Base-by-base conservation (phyloP, 2,888 invertebrate species). In the Cantharis lateralis region DNA sequence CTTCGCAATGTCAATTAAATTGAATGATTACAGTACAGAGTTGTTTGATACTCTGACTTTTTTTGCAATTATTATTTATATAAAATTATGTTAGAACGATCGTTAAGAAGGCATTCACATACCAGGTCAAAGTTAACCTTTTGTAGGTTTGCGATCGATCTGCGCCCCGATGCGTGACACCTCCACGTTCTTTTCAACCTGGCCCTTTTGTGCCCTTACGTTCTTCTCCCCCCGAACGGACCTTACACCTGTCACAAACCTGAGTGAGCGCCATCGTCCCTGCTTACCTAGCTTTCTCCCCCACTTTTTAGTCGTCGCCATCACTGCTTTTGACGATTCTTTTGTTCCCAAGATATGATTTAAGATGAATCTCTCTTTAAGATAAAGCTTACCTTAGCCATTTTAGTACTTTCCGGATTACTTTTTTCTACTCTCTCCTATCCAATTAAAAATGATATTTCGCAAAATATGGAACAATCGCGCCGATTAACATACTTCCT, bases 91-190 rank as follows among this genome's bases (percentile, higher is more conserved):
- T 71, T 71, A 71, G 62, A 62, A 63, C 71, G 72, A 71, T 72
- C 76, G 76, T 76, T 72, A 76, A 71, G 64, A 75, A 74, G 71
- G 62, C 68, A 74, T 75, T 75, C 63, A 73, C 62, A 71, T 71
- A 76, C 72, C 73, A 78, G 78, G 76, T 76, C 78, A 74, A 74
- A 76, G 78, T 78, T 72, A 78, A 73, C 78, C 77, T 77, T 79
- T 79, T 77, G 79, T 79, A 76, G 79, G 74, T 81, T 76, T 78
- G 74, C 83, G 82, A 84, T 84, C 84, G 83, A 81, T 83, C 82
- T 80, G 81, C 79, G 83, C 83, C 79, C 76, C 83, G 84, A 82
- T 83, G 84, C 84, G 84, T 84, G 84, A 83, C 84, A 84, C 84
- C 83, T 84, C 80, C 81, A 76, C 81, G 80, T 82, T 82, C 81